phyloP scores from a whole-genome alignment of 1,140 invertebrate genomes.

The Pollicipes pollicipes region DNA sequence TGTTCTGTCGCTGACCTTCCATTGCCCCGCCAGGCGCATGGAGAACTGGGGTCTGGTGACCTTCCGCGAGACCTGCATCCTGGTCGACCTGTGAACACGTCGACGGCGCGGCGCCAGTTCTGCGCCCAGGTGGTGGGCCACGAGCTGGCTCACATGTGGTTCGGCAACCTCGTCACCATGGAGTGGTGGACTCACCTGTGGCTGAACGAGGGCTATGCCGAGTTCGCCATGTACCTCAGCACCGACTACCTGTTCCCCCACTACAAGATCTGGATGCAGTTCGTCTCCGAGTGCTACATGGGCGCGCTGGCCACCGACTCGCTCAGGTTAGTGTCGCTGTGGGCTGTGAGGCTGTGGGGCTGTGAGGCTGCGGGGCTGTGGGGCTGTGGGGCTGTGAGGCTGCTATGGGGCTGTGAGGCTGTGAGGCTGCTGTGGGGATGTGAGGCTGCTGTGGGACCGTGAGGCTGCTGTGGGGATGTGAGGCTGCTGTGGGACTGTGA shows the following conservation, averaged over 20 bases:
- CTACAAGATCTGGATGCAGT: slow-evolving; percentile 85
- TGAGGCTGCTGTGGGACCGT: too few species aligned
- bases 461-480: too few species aligned
- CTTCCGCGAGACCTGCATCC: slow-evolving; percentile 60
- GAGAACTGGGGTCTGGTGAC: slow-evolving; percentile 87
- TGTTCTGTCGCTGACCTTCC: neutral
- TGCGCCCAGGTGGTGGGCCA: slow-evolving; percentile 74
- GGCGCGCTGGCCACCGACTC: slow-evolving; percentile 14
- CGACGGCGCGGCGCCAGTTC: slow-evolving; percentile 60
- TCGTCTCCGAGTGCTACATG: slow-evolving; percentile 50
- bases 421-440: too few species aligned
- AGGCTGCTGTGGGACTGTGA: too few species aligned
- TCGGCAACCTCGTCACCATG: slow-evolving; percentile 40
- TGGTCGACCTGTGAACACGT: slow-evolving; percentile 70
- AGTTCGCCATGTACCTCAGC: slow-evolving; percentile 57
- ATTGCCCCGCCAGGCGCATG: slow-evolving; percentile 53
- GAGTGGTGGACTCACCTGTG: slow-evolving; percentile 48
- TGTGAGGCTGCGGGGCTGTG: too few species aligned
- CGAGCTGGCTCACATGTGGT: slow-evolving; percentile 52
- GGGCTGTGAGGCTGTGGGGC: too few species aligned
- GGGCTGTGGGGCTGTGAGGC: too few species aligned
- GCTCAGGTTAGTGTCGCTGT: neutral
- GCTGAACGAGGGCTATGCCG: slow-evolving; percentile 86
- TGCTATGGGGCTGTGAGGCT: too few species aligned
- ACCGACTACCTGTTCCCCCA: slow-evolving; percentile 72